These are phyloP conservation scores for Catharus bicknelli DNA, from an alignment of 2,113 vertebrate species.

Conservation along the genomic window DNA sequence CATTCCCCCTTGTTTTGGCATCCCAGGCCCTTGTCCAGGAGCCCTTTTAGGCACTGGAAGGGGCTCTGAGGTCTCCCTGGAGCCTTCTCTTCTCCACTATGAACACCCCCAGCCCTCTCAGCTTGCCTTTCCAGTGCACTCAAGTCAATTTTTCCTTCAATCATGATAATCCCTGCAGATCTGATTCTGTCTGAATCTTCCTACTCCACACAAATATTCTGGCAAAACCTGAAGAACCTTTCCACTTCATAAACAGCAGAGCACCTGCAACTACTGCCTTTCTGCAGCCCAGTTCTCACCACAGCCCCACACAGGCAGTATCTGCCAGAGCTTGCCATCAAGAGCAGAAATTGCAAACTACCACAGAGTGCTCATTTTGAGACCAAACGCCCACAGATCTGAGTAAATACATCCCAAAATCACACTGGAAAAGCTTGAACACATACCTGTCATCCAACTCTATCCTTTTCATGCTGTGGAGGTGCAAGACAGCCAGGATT, in stretches of 20 bases:
- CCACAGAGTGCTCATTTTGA: neutral
- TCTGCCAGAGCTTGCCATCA: neutral
- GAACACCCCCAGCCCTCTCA: neutral
- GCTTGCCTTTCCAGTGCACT: neutral
- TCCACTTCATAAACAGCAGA: neutral
- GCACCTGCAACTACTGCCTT: neutral
- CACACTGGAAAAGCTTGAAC: neutral
- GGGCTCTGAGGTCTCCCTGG: neutral
- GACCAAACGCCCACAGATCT: neutral
- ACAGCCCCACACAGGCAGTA: neutral
- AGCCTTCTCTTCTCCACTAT: neutral
- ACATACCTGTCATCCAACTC: constrained; percentile 95
- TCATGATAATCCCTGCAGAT: neutral
- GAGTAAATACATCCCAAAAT: fast-evolving
- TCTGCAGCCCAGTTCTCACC: neutral
- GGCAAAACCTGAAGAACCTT: neutral
- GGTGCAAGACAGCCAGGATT: constrained; percentile 94
- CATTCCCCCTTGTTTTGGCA: neutral
- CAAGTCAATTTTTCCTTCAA: neutral
- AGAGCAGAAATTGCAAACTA: neutral
- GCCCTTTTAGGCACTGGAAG: neutral
- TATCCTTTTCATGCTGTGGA: constrained; percentile 98
- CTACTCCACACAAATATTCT: neutral
- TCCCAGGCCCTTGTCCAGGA: neutral
- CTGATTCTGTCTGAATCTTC: neutral